Evolutionary conservation across 2,113 vertebrate genomes (phyloP), one percentile per base, ranked within the genome.

Genomic region (Stictonetta naevosa): DNA sequence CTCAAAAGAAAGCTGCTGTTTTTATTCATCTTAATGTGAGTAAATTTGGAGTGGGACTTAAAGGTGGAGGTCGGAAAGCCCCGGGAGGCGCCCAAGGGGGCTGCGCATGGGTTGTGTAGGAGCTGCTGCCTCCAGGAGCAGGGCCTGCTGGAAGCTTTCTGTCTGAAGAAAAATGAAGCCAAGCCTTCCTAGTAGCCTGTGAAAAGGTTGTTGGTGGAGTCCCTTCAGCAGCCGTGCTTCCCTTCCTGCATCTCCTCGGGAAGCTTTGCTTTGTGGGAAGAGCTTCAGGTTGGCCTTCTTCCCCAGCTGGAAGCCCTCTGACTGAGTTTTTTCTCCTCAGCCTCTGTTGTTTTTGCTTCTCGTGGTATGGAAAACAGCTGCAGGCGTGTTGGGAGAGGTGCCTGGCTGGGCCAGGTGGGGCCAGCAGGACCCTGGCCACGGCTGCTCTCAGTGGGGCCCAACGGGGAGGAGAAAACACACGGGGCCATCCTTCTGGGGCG

Each of bases 201-300:
- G 55, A 69, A 94, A 84, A 38, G 46, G 10, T 38, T 0, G 0
- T 34, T 0, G 0, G 29, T 83, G 33, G 56, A 83, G 58, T 79
- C 53, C 3, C 19, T 36, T 18, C 29, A 58, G 44, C 59, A 91
- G 48, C 52, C 81, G 74, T 78, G 15, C 50, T 80, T 80, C 40
- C 44, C n/a, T 67, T 88, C 53, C 68, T 21, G 7, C 31, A 48
- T 48, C 46, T 48, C 14, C 29, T 38, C 42, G 38, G 44, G 73
- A 92, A 88, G 23, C 46, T 81, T 69, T 78, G 29, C 22, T 86
- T 78, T 69, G 66, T 40, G 25, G 25, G 38, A 71, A 77, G 75
- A 34, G 19, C 56, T 79, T 18, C 11, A 40, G 18, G 34, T 64
- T 56, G 50, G 18, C 59, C 74, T 89, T 74, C 34, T 14, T 89